Evolutionary conservation across 2,113 vertebrate genomes (phyloP).

Genomic region (Pitta sordida): DNA sequence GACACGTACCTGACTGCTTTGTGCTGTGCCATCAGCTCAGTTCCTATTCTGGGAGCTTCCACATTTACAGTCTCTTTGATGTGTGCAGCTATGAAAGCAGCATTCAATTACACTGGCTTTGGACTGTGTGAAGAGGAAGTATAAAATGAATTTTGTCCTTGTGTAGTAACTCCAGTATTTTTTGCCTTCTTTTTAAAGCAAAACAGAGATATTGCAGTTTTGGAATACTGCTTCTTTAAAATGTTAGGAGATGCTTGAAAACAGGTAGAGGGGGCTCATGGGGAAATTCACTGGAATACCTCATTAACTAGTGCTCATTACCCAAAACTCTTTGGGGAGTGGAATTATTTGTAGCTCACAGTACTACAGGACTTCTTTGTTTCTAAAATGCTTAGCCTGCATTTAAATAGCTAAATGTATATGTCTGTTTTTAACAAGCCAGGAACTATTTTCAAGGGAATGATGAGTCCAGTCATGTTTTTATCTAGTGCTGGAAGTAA

Average conservation of each 20-base stretch:
- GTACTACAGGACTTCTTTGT: not conserved
- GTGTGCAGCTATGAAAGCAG: not conserved
- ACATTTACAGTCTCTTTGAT: not conserved
- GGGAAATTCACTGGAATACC: not conserved
- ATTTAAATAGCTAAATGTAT: not conserved
- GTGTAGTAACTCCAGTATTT: not conserved
- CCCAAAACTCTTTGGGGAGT: not conserved
- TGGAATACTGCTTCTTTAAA: not conserved
- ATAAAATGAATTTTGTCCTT: not conserved
- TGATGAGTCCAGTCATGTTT: not conserved
- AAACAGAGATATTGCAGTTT: not conserved
- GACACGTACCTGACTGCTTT: not conserved
- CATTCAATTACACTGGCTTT: not conserved
- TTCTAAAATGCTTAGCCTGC: not conserved
- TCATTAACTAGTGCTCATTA: not conserved
- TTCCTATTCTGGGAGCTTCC: not conserved
- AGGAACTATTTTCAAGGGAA: not conserved
- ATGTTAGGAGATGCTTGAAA: not conserved
- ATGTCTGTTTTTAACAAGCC: not conserved
- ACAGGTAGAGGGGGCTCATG: not conserved
- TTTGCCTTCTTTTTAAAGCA: not conserved
- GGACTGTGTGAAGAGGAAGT: not conserved
- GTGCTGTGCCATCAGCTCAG: not conserved
- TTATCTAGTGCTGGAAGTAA: not conserved
- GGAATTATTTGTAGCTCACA: not conserved